Percentiles rank a stretch among this genome's conserved stretches.
Evolutionary conservation across 2,113 vertebrate species (phyloP).

Genomic region (Dromas ardeola): DNA sequence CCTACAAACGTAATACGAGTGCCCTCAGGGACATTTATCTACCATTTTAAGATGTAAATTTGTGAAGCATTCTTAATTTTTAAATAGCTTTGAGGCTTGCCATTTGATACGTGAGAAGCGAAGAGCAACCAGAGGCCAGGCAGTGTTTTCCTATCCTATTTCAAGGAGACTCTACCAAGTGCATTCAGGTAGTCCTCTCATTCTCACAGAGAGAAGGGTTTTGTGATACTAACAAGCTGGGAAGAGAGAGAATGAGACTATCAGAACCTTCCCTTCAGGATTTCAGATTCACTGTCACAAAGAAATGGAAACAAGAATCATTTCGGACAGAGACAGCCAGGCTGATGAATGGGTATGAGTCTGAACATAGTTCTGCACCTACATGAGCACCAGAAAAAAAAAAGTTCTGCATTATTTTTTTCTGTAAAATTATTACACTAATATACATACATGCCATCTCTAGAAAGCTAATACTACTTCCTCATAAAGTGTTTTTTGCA

Average conservation of each 20-base stretch:
- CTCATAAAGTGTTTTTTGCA: neutral
- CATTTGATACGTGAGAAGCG: neutral
- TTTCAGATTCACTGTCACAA: neutral
- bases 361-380: neutral
- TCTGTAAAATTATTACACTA: neutral
- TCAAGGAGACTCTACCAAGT: neutral
- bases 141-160: neutral
- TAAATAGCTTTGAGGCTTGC: neutral
- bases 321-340: neutral
- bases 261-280: neutral
- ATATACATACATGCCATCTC: neutral
- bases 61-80: neutral
- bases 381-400: neutral
- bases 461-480: neutral
- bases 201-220: neutral
- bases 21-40: neutral
- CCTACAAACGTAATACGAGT: accelerated
- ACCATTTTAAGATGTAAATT: neutral
- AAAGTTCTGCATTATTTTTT: neutral
- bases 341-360: neutral
- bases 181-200: neutral
- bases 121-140: neutral
- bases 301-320: neutral
- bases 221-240: neutral
- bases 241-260: neutral